A percentile compares a stretch with the other conserved stretches of the same genome.
Evolutionary conservation across 2,888 invertebrate genomes (phyloP).

Genomic region (Tetanocera ferruginea): DNA sequence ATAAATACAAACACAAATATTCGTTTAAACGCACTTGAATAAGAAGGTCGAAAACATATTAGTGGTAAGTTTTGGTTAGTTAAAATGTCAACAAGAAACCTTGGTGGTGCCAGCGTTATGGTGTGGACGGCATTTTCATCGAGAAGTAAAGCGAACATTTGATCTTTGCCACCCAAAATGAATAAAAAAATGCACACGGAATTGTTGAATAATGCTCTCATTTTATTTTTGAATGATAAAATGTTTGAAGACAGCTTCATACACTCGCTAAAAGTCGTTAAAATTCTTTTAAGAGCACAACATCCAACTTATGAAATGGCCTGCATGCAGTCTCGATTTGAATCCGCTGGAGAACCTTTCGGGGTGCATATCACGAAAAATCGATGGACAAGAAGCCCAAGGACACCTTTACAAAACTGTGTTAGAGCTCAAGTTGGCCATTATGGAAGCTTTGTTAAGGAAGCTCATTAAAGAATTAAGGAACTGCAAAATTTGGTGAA

Average conservation of each 20-base stretch:
- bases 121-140: background rate
- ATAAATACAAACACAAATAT: too few species aligned
- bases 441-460: background rate
- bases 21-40: too few species aligned
- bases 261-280: background rate
- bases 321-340: background rate
- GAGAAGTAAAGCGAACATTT: constrained; percentile 3
- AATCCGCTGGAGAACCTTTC: background rate
- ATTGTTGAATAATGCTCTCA: background rate
- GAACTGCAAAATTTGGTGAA: background rate
- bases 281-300: background rate
- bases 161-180: too few species aligned
- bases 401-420: background rate
- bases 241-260: background rate
- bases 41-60: too few species aligned
- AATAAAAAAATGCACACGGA: too few species aligned
- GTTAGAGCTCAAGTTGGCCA: background rate
- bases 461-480: background rate
- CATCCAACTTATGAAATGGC: background rate
- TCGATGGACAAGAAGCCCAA: too few species aligned
- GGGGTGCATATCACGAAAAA: background rate
- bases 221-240: background rate
- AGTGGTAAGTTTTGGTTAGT: too few species aligned
- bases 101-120: constrained; percentile 4
- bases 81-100: background rate